These are phyloP conservation scores for Myotis daubentonii DNA, from an alignment of 2,797 vertebrate genomes.

Conservation along the genomic window DNA sequence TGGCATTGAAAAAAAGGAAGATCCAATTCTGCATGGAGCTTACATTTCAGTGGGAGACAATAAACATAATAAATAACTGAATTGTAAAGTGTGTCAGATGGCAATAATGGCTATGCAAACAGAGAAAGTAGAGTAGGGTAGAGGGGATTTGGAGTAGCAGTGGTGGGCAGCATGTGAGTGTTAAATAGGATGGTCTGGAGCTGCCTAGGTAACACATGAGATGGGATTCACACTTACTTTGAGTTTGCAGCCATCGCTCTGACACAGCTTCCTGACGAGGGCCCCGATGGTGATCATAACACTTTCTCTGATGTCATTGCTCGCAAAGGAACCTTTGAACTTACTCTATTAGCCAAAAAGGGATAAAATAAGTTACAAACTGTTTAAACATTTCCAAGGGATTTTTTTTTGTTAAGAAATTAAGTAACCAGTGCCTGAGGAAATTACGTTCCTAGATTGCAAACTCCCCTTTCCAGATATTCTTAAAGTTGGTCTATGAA, in stretches of 20 bases:
- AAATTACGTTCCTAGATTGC: background rate
- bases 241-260: slow-evolving; percentile 91
- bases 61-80: background rate
- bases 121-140: background rate
- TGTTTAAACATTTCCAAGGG: background rate
- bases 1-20: background rate
- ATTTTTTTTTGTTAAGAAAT: background rate
- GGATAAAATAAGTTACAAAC: background rate
- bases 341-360: slow-evolving; percentile 87
- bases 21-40: background rate
- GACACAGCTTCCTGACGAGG: slow-evolving; percentile 92
- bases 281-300: slow-evolving; percentile 95
- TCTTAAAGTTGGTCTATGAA: background rate
- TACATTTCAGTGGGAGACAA: background rate
- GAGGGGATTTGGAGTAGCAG: too few species aligned
- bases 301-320: slow-evolving; percentile 94
- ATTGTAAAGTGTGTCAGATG: background rate
- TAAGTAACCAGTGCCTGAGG: background rate
- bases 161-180: background rate
- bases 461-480: background rate
- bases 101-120: background rate
- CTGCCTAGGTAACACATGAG: rapidly evolving
- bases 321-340: slow-evolving; percentile 91
- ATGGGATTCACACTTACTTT: slow-evolving; percentile 88
- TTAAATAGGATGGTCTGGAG: background rate